These are phyloP conservation scores for Microplitis manilae DNA, from an alignment of 2,888 invertebrate genomes.

Conservation along the genomic window DNA sequence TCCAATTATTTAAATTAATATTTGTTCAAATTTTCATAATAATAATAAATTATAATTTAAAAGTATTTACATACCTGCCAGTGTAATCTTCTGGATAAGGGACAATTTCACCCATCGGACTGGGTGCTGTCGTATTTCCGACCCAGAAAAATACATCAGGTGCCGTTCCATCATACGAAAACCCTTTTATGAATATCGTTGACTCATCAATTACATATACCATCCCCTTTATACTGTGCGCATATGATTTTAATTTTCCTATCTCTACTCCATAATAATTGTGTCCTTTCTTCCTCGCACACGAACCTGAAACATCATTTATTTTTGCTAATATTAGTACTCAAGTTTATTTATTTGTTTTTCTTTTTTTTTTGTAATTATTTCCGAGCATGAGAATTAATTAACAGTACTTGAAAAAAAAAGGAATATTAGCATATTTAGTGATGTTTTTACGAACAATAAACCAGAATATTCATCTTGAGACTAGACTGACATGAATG, in stretches of 20 bases:
- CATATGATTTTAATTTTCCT: conserved; percentile 82
- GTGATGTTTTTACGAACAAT: background rate
- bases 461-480: conserved; percentile 1
- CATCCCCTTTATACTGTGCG: conserved; percentile 85
- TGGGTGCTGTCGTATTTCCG: conserved; percentile 84
- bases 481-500: conserved; percentile 1
- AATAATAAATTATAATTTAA: background rate
- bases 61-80: conserved; percentile 76
- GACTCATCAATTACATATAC: conserved; percentile 92
- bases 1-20: background rate
- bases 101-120: conserved; percentile 87
- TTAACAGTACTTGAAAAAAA: background rate
- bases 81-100: conserved; percentile 89
- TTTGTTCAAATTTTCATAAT: background rate
- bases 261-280: conserved; percentile 84
- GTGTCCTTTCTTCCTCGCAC: conserved; percentile 38
- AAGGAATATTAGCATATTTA: background rate
- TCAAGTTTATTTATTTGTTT: background rate
- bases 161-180: conserved; percentile 90
- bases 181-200: conserved; percentile 89
- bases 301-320: conserved; percentile 55
- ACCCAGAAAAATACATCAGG: conserved; percentile 95
- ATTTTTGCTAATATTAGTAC: conserved; percentile 30
- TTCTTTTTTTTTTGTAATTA: background rate
- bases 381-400: too few species aligned